Percentiles rank a stretch among this genome's conserved stretches.
phyloP scores from a whole-genome alignment of 2,113 vertebrate genomes.

The Aegotheles bennettii region DNA sequence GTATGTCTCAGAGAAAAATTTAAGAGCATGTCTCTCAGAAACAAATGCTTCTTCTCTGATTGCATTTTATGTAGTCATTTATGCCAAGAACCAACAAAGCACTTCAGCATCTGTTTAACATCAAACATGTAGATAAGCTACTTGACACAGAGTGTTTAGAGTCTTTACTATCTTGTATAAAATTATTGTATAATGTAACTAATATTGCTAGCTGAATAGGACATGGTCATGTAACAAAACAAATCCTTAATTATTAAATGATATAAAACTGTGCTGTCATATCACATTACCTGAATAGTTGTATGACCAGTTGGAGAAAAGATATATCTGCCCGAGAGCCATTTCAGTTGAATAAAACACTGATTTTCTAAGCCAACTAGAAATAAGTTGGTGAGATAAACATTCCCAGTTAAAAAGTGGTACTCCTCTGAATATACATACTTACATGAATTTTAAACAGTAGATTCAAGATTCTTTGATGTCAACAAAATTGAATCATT shows the following conservation, averaged over 20 bases:
- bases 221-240: accelerated
- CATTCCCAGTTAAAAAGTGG: background rate
- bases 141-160: background rate
- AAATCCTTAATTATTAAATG: background rate
- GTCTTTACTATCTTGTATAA: background rate
- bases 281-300: background rate
- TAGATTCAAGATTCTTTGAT: background rate
- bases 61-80: background rate
- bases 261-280: background rate
- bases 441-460: background rate
- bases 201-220: background rate
- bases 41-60: background rate
- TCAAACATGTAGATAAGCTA: background rate
- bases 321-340: background rate
- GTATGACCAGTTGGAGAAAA: background rate
- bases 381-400: background rate
- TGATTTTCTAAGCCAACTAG: accelerated
- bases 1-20: background rate
- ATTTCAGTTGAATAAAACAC: background rate
- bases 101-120: background rate
- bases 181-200: background rate
- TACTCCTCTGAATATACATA: background rate
- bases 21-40: background rate
- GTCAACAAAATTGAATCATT: background rate
- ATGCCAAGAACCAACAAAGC: background rate